Conservation (phyloP, 2,797 vertebrate genomes). For the Poecilia gillii region DNA sequence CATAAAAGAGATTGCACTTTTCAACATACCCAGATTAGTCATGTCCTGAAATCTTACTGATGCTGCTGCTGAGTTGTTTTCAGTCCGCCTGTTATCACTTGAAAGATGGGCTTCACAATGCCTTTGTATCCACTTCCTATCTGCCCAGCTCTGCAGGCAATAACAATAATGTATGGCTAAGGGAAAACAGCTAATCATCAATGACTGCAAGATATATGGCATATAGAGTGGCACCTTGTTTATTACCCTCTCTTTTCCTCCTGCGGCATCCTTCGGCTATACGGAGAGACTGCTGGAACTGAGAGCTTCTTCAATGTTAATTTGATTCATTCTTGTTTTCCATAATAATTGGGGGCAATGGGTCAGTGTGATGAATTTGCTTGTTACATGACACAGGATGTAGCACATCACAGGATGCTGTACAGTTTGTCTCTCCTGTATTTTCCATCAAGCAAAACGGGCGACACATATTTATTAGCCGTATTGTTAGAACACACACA, state of each 20-base stretch:
- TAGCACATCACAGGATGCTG: slow-evolving; percentile 44
- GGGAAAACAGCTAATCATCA: slow-evolving; percentile 85
- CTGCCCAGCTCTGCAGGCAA: slow-evolving; percentile 78
- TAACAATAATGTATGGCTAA: slow-evolving; percentile 86
- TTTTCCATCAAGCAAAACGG: slow-evolving; percentile 41
- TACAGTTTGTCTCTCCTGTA: slow-evolving; percentile 50
- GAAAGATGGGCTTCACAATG: slow-evolving; percentile 81
- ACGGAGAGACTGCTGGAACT: slow-evolving; percentile 60
- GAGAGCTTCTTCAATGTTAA: slow-evolving; percentile 77
- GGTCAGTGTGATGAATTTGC: slow-evolving; percentile 76
- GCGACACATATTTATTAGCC: slow-evolving; percentile 37
- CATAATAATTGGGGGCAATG: slow-evolving; percentile 81
- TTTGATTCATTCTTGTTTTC: slow-evolving; percentile 81
- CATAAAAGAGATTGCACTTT: slow-evolving; percentile 75
- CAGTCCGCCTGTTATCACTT: slow-evolving; percentile 78
- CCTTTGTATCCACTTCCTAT: slow-evolving; percentile 82
- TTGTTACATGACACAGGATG: slow-evolving; percentile 75
- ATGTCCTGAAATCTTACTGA: slow-evolving; percentile 67
- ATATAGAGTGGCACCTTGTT: slow-evolving; percentile 80
- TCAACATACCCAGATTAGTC: slow-evolving; percentile 70
- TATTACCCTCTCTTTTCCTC: slow-evolving; percentile 74
- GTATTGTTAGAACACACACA: slow-evolving; percentile 26
- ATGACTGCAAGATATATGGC: slow-evolving; percentile 86
- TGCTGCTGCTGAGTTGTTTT: slow-evolving; percentile 75
- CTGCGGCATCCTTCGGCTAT: slow-evolving; percentile 60